Base-by-base conservation (phyloP, 2,113 vertebrate species). In the Sciurus niger region DNA sequence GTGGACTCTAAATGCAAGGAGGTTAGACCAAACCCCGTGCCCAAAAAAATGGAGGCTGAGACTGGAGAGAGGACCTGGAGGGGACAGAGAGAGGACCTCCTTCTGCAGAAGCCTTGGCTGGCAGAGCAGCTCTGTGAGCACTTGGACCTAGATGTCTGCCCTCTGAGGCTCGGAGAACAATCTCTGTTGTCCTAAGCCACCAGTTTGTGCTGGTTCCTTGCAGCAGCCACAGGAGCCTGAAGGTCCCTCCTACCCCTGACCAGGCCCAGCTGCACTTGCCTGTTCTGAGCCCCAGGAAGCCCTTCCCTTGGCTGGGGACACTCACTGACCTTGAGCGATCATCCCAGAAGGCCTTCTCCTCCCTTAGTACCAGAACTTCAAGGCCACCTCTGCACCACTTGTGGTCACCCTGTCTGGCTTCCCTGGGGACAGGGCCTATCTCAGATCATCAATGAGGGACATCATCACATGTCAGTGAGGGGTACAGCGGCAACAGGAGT, bases 171-270 rank as follows among this genome's bases (percentile, higher is more conserved):
- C 18, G 0, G 13, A 10, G 3, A 16, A 37, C 37, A 18, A 46
- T 34, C 68, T 74, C 9, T 8, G 40, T 40, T 84, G 16, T 18
- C n/a, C 43, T 2, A 13, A 46, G 68, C n/a, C 18, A 12, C 22
- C 37, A 30, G 16, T 8, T 1, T n/a, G 32, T 18, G 16, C 7
- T 6, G 2, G 28, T 43, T 67, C 17, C 13, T 13, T 0, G 14
- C 0, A 8, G 65, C 5, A 34, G 37, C 17, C 10, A 1, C 2
- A 7, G 14, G 46, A 37, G 13, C 8, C 24, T 0, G 7, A 60
- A 40, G 1, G 1, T 6, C 24, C 37, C 20, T 2, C 37, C 13
- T 10, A 0, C 14, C 28, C 32, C 6, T 63, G 40, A 22, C 30
- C 7, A 10, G 14, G 37, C 25, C 9, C 7, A 20, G 24, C 43